phyloP scores from a whole-genome alignment of 1,140 invertebrate species.

The Drosophila sturtevanti region DNA sequence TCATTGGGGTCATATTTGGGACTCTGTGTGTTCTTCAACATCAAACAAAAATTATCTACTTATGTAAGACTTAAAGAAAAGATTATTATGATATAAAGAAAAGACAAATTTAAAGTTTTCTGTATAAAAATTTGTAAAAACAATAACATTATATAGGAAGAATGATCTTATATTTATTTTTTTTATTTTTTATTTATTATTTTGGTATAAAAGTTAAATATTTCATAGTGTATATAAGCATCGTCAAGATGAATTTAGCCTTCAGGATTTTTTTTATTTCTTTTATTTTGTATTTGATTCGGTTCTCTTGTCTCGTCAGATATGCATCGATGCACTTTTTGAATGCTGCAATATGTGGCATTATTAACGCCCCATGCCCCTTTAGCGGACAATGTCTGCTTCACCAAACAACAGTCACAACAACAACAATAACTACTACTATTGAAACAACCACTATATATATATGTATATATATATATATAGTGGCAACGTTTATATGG shows the following conservation, averaged over 20 bases:
- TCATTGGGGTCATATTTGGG: too few relatives aligned
- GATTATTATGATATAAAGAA: too few relatives aligned
- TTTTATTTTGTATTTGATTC: constrained; percentile 24
- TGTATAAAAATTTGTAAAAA: too few relatives aligned
- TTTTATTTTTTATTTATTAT: too few relatives aligned
- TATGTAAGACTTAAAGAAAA: too few relatives aligned
- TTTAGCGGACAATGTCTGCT: not conserved
- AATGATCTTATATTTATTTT: too few relatives aligned
- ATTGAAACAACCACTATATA: constrained; percentile 12
- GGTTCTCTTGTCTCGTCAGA: constrained; percentile 39
- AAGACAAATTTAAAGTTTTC: too few relatives aligned
- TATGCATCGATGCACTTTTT: constrained; percentile 54
- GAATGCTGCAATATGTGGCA: constrained; percentile 37
- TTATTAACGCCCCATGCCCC: constrained; percentile 33
- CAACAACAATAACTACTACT: constrained; percentile 9
- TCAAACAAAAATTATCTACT: too few relatives aligned
- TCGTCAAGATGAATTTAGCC: not conserved
- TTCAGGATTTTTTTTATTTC: constrained; percentile 5
- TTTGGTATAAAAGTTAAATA: not conserved
- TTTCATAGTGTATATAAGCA: not conserved
- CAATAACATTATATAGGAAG: too few relatives aligned
- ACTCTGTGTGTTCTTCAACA: too few relatives aligned
- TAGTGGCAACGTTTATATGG: constrained; percentile 19
- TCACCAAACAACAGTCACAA: constrained; percentile 15
- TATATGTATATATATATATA: not conserved